Conservation (phyloP, 2,797 vertebrate genomes). For the Ctenopoma multispine region DNA sequence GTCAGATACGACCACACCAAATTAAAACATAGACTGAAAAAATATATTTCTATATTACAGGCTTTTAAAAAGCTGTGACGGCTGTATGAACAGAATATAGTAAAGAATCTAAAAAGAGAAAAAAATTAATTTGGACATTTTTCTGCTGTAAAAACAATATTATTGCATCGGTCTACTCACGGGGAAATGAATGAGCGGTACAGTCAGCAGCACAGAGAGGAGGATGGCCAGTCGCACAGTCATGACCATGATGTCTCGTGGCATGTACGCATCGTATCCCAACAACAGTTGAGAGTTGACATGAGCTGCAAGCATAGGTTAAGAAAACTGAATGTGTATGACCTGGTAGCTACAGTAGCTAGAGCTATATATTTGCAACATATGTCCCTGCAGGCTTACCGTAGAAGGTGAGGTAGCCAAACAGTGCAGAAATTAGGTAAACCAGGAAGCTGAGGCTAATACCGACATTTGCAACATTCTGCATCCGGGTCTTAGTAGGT, state of each 20-base stretch:
- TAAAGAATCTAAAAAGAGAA: too few species aligned
- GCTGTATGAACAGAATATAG: too few species aligned
- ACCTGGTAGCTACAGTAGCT: not conserved
- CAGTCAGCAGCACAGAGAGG: conserved; percentile 90
- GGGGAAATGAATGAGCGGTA: conserved; percentile 96
- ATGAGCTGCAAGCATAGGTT: conserved; percentile 79
- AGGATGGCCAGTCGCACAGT: conserved; percentile 90
- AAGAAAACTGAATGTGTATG: not conserved
- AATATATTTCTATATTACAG: too few species aligned
- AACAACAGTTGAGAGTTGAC: conserved; percentile 91
- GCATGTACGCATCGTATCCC: conserved; percentile 87
- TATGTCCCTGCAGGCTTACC: conserved; percentile 79
- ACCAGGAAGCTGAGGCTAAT: conserved; percentile 91
- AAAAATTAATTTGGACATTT: too few species aligned
- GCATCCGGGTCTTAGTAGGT: conserved; percentile 93
- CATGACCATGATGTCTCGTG: conserved; percentile 86
- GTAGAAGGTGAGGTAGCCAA: conserved; percentile 98
- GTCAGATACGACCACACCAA: too few species aligned
- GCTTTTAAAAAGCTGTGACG: too few species aligned
- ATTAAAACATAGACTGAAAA: too few species aligned
- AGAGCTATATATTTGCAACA: not conserved
- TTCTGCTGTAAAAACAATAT: not conserved
- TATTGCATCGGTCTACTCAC: conserved; percentile 82
- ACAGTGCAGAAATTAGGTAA: conserved; percentile 92
- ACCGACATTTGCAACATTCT: conserved; percentile 88